Base-by-base conservation (phyloP, 1,140 invertebrate genomes). In the Ceratina japonica region DNA sequence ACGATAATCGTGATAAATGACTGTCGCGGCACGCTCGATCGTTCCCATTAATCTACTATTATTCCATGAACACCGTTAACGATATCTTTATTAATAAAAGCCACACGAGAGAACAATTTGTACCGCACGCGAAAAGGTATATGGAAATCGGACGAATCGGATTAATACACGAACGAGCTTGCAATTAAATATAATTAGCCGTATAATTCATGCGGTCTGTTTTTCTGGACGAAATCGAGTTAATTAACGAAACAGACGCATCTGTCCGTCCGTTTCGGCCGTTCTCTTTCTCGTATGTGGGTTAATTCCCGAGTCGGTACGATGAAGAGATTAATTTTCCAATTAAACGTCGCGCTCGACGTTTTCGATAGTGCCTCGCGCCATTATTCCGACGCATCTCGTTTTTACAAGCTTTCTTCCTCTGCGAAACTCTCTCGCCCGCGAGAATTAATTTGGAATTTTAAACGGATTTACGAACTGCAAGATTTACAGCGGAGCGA, bases 201-300 rank as follows among this genome's bases (percentile, higher is more conserved):
- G 74, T 20, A 70, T 76, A 70, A 76, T 61, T 76, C 66, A 76
- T 76, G 22, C n/a, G 15, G 18, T 20, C 24, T 1, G 44, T 72
- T 61, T 69, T 73, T 52, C 65, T 75, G 22, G 20, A 65, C 51
- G 75, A 79, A 74, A 70, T n/a, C 52, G 54, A n/a, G 52, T 52
- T 68, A 82, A 83, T 82, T 83, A 84, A 71, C 65, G 69, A 44
- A 44, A 56, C 52, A 83, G 54, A 54, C 24, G 70, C 54, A 24
- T 58, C 65, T 69, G 54, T 22, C 27, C 8, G 18, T 51, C 16
- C 54, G 22, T 16, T 22, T n/a, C 8, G 18, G 20, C 16, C 54
- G 22, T 16, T 44, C 37, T 18, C 24, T 49, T 20, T 15, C n/a
- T 24, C 37, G 49, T 62, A 72, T 72, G 65, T 77, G 64, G 75